Base-by-base conservation (phyloP, 2,797 vertebrate genomes). In the Semotilus atromaculatus region DNA sequence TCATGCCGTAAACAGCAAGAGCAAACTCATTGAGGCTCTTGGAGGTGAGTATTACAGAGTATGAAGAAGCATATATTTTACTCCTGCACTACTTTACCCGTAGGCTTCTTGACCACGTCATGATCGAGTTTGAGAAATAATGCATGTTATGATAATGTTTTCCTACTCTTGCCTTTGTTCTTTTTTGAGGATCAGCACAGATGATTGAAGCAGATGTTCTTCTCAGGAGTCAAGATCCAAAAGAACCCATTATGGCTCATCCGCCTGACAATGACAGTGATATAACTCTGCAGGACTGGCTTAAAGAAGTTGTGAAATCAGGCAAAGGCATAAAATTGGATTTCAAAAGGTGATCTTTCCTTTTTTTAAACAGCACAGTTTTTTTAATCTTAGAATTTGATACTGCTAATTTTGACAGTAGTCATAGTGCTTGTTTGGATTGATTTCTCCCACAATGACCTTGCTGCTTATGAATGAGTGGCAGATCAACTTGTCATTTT, bases 131-230 rank as follows among this genome's bases (percentile, higher is more conserved):
- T 48, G 45, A 34, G 7, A 34, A 34, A 3, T 31, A 23, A n/a
- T n/a, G 40, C 34, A 4, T 53, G 21, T 1, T 6, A 3, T 80
- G 19, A 21, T 18, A 1, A 5, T 5, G 10, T 55, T 11, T 64
- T 75, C 51, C 53, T 26, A 40, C 53, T 34, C 36, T 58, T 71
- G 4, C 43, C 21, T 60, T 26, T 40, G 26, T 51, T 48, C 55
- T 40, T 45, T 16, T 67, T 40, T 34, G 14, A 95, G 98, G 96
- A 88, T 83, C 93, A 5, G 92, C 88, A 84, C 97, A 97, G 81
- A 99, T 99, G 97, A 93, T 99, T 19, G 98, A 99, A 92, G 98
- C 96, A 0, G 98, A 99, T 87, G 85, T 99, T 66, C 88, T 97
- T 19, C 92, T 98, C 36, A 92, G 94, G 75, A 93, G 90, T 62